Conservation (phyloP, 2,888 invertebrate species). For the Pilophorus perplexus region DNA sequence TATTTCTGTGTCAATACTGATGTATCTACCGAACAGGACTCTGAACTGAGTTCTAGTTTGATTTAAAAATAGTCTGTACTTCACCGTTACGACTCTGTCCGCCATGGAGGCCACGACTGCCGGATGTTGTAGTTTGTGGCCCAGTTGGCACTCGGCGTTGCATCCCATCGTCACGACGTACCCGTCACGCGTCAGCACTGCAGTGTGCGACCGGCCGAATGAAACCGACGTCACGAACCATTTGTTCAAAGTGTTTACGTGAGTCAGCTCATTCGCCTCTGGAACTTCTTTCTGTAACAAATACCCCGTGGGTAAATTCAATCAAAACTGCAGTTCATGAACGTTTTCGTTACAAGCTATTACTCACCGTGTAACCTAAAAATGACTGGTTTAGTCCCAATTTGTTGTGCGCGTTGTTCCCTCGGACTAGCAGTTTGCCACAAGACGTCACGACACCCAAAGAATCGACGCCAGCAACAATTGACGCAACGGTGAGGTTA, state of each 20-base stretch:
- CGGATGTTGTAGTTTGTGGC: conserved; percentile 54
- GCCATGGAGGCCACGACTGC: conserved; percentile 48
- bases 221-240: conserved; percentile 39
- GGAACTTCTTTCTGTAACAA: conserved; percentile 52
- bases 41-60: too few species aligned
- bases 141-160: conserved; percentile 65
- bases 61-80: background rate
- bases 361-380: conserved; percentile 54
- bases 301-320: too few species aligned
- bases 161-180: conserved; percentile 64
- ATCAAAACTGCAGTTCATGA: too few species aligned
- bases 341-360: too few species aligned
- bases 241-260: conserved; percentile 26
- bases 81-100: conserved; percentile 38
- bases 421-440: conserved; percentile 63
- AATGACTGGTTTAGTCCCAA: conserved; percentile 60
- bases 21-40: background rate
- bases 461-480: conserved; percentile 63
- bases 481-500: conserved; percentile 56
- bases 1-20: background rate
- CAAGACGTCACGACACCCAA: conserved; percentile 61
- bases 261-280: background rate
- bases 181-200: conserved; percentile 63
- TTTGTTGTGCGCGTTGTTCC: conserved; percentile 63
- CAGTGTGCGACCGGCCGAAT: conserved; percentile 55